Evolutionary conservation across 2,888 invertebrate genomes (phyloP).

Genomic region (Pollenia amentaria): DNA sequence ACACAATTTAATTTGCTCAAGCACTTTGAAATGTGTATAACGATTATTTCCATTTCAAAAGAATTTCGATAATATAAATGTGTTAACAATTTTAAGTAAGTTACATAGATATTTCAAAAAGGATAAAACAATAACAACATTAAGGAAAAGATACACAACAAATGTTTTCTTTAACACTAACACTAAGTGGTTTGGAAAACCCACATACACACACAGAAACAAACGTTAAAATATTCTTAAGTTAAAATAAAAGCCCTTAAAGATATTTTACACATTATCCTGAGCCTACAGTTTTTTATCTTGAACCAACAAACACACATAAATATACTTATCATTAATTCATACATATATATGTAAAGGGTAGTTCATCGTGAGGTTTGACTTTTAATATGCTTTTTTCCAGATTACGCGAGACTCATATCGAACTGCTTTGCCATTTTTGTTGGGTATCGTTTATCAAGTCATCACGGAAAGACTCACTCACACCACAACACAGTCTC

Average conservation of each 20-base stretch:
- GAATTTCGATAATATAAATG: background rate
- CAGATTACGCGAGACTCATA: no score
- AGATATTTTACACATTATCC: constrained; percentile 31
- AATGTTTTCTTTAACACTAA: background rate
- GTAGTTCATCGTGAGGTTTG: no score
- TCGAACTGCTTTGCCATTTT: no score
- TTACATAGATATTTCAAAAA: background rate
- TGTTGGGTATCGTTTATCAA: no score
- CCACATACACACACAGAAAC: background rate
- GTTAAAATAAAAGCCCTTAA: constrained; percentile 1
- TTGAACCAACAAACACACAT: background rate
- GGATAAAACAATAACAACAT: constrained; percentile 19
- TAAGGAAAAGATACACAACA: background rate
- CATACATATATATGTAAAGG: constrained; percentile 6
- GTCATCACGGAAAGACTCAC: no score
- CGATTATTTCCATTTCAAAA: no score
- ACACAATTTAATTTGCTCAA: no score
- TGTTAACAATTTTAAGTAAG: constrained; percentile 5
- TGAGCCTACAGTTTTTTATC: background rate
- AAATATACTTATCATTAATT: background rate
- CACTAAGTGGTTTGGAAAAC: background rate
- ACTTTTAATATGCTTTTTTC: no score
- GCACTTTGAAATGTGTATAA: no score
- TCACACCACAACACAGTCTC: no score
- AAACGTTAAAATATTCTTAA: background rate